Evolutionary conservation across 2,888 invertebrate species (phyloP), one percentile per base, ranked within the genome.

Genomic region (Drosophila meridionalis): DNA sequence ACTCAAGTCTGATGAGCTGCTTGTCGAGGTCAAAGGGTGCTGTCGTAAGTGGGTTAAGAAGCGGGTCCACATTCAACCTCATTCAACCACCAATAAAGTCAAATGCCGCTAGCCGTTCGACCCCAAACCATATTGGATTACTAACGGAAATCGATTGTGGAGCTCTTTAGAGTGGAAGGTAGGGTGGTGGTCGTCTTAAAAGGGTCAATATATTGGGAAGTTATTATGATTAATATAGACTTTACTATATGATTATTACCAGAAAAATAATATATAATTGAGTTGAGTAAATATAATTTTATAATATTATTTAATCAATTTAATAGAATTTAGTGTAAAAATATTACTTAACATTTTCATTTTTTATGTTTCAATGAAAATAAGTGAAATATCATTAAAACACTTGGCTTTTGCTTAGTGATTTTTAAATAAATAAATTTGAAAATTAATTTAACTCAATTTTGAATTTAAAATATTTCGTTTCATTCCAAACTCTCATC

Each of bases 1-100:
- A 75, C 72, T 77, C 67, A 48, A 75, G 72, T 58, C 77, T 69
- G 76, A 71, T 74, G 76, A 80, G 73, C 65, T 53, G 52, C 45
- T 38, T 45, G 70, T 38, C 48, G 74, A 64, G 74, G 74, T 74
- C 67, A 78, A 78, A 78, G 74, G 70, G 78, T 74, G 69, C 32
- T 53, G 11, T 42, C 28, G 34, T 34, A 43, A 47, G 53, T 45
- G 43, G 45, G 45, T 2, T 38, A 34, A n/a, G 14, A 36, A 36
- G 47, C 8, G 38, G 9, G 12, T 20, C 28, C 42, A n/a, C 42
- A 36, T 9, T 36, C 36, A 42, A 42, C 42, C 20, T 20, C 28
- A 48, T 61, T 20, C 76, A 61, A 76, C 76, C 74, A 61, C 58
- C 78, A 65, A 64, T 64, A 62, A 68, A 65, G 40, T 61, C 57